Evolutionary conservation across 2,888 invertebrate genomes (phyloP).

Genomic region (Eilema sororculum): DNA sequence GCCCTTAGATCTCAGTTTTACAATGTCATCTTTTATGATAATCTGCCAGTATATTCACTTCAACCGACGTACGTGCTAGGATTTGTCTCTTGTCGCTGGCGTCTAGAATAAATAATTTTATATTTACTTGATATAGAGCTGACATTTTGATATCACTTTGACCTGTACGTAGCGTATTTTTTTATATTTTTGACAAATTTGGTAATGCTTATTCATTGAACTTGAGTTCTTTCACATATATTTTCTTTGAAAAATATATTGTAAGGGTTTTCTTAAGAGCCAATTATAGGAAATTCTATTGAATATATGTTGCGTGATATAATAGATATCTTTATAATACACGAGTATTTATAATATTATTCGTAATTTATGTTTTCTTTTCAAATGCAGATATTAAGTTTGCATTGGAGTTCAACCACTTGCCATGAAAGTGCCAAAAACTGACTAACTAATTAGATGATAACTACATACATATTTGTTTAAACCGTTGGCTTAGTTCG

Average conservation of each 20-base stretch:
- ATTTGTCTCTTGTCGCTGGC: constrained; percentile 14
- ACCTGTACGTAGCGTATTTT: constrained; percentile 1
- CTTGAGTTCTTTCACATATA: not conserved
- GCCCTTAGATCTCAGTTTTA: constrained; percentile 33
- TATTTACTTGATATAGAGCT: not conserved
- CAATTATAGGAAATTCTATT: not conserved
- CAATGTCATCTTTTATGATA: constrained; percentile 41
- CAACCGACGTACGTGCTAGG: constrained; percentile 31
- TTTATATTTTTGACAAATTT: not conserved
- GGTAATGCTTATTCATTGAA: not conserved
- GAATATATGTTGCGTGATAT: not conserved
- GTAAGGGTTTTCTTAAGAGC: not conserved
- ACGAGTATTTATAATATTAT: not conserved
- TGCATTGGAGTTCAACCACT: too few relatives aligned
- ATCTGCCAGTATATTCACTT: constrained; percentile 33
- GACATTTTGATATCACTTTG: not conserved
- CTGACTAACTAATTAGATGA: too few relatives aligned
- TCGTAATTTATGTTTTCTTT: not conserved
- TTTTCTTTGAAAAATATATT: not conserved
- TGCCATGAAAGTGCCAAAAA: too few relatives aligned
- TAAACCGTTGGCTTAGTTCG: too few relatives aligned
- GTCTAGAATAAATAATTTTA: not conserved
- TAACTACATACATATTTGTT: too few relatives aligned
- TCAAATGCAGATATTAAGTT: not conserved
- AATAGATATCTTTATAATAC: too few relatives aligned